Base-by-base conservation (phyloP, 2,888 invertebrate species). In the Chirona hameri region DNA sequence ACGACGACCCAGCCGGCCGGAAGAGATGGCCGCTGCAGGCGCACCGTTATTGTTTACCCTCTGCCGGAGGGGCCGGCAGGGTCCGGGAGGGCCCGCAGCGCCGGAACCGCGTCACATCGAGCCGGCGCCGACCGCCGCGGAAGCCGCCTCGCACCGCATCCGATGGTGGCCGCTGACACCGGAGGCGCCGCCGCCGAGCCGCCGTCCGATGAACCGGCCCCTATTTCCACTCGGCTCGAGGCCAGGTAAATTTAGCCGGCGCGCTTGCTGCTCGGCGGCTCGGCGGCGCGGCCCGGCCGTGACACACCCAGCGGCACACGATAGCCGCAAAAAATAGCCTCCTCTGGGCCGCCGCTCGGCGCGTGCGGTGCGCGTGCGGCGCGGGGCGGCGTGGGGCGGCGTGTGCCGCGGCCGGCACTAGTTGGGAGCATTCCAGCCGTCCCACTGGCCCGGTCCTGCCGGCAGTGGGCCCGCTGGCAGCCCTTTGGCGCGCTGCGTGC, bases 241-340 rank as follows among this genome's bases (percentile, higher is more conserved):
- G 76, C 76, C 76, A 39, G 76, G 76, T 76, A 76, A 76, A 76
- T 76, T 39, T 76, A 76, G 76, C 76, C 69, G 39, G 31, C 76
- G 76, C 18, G 18, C 31, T 21, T 15, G 76, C 76, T 21, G 76
- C 76, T n/a, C 21, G 15, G 24, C 76, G 7, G 76, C 76, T 1
- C n/a, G 27, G 57, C 21, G 4, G 57, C 21, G 4, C 57, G 12
- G 57, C 57, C 14, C 69, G 0, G 24, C 76, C 39, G 76, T 15
- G 76, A 76, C 76, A 72, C 15, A 0, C 15, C 76, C 76, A 39
- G 2, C 76, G 76, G 24, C n/a, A n/a, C 39, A 76, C 76, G 21
- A 72, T 31, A 18, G 72, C 39, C 76, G 29, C 69, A 69, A 69
- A 29, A 15, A 29, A 29, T 29, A 29, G 29, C 29, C 65, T n/a